These are phyloP conservation scores for Calephelis nemesis DNA, from an alignment of 1,140 invertebrate genomes.

Conservation along the genomic window DNA sequence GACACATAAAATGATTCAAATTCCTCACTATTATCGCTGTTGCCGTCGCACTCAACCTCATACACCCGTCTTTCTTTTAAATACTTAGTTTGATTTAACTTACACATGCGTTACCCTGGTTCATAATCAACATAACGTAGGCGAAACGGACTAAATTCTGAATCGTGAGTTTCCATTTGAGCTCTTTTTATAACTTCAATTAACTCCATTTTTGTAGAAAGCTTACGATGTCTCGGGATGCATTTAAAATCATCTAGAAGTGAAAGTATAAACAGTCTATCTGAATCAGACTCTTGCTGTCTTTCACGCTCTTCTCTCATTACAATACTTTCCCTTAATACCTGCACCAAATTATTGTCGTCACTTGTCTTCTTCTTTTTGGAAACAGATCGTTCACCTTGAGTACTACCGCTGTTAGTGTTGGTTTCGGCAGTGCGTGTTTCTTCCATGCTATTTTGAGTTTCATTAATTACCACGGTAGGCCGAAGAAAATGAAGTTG, in stretches of 20 bases:
- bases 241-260: constrained; percentile 31
- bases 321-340: constrained; percentile 30
- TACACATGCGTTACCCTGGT: no score
- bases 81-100: no score
- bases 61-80: no score
- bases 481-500: constrained; percentile 30
- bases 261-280: constrained; percentile 28
- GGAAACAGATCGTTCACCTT: constrained; percentile 28
- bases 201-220: constrained; percentile 27
- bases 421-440: constrained; percentile 26
- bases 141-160: background rate
- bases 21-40: no score
- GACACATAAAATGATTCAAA: no score
- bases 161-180: constrained; percentile 3
- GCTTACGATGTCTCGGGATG: constrained; percentile 29
- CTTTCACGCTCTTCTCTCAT: constrained; percentile 30
- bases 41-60: no score
- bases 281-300: constrained; percentile 26
- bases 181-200: constrained; percentile 25
- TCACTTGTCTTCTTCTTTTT: constrained; percentile 31
- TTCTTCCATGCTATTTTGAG: constrained; percentile 29
- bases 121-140: no score
- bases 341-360: constrained; percentile 28
- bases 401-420: constrained; percentile 28
- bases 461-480: constrained; percentile 27